Base-by-base conservation (phyloP, 2,113 vertebrate genomes). In the Megaceryle maxima region DNA sequence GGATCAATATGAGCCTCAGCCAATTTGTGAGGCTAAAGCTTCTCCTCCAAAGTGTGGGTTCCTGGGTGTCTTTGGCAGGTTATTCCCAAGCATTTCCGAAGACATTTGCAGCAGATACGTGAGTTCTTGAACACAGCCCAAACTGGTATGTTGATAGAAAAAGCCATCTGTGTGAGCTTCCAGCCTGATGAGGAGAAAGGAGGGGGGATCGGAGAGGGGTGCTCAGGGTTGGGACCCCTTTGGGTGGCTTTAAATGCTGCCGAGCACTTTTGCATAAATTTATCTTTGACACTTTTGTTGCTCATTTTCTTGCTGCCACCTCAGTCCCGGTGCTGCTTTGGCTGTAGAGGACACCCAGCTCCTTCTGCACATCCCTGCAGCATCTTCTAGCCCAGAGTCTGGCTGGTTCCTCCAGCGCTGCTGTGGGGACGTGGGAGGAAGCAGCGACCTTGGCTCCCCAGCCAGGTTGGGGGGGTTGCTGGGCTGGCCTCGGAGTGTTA, bases 1-100 rank as follows among this genome's bases (percentile, higher is more conserved):
- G 72, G 43, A 62, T 63, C 72, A 57, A 35, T 43, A 44, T 1
- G 1, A 11, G n/a, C 12, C 18, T 62, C 0, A 0, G 13, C 57
- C 46, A 10, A 17, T 50, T 37, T 29, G 69, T 41, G 35, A 46
- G n/a, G 12, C 35, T n/a, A 2, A 17, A 73, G 81, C 74, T 68
- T 25, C n/a, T 79, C n/a, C 66, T 74, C 44, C 60, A 10, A 1
- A 11, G 5, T 28, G 48, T 16, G 43, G 35, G 35, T 9, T 73
- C 44, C 55, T 68, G 63, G 8, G 13, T 16, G 43, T 5, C 16
- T 55, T 6, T 7, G 2, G 37, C 39, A 22, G 35, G 26, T 33
- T 57, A 0, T 17, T 82, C 51, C 41, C 64, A 48, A 4, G 59
- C 16, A 1, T 22, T 73, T 41, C 77, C 0, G 0, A 56, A 31